These are phyloP conservation scores for Cephalophus harveyi DNA, from an alignment of 2,113 vertebrate genomes.

Conservation along the genomic window DNA sequence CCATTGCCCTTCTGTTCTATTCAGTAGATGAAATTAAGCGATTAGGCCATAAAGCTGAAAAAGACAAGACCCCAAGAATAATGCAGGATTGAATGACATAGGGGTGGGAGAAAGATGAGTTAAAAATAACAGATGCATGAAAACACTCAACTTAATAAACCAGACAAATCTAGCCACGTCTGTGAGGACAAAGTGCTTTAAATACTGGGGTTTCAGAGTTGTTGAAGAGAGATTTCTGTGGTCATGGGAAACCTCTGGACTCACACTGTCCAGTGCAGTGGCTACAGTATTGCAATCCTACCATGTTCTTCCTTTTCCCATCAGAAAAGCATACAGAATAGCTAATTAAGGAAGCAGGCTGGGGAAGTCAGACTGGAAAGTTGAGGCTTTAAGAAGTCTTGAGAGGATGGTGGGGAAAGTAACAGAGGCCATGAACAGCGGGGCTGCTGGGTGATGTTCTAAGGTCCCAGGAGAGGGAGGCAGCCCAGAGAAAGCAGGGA, in stretches of 20 bases:
- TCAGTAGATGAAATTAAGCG: neutral
- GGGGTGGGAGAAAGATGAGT: neutral
- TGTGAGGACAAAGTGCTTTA: neutral
- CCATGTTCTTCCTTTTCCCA: neutral
- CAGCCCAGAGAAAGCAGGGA: too few relatives aligned
- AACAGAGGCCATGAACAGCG: neutral
- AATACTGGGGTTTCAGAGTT: neutral
- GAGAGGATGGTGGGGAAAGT: neutral
- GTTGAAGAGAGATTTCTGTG: neutral
- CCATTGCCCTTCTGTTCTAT: neutral
- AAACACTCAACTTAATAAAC: neutral
- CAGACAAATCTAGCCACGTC: neutral
- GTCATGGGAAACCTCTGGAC: neutral
- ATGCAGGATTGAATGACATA: neutral
- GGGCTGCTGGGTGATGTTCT: neutral
- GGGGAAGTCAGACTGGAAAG: neutral
- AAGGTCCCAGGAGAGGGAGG: neutral
- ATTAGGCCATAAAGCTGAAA: neutral
- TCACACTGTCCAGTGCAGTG: rapidly evolving
- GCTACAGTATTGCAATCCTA: neutral
- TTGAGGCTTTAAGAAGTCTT: neutral
- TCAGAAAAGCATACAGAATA: neutral
- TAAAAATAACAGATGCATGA: neutral
- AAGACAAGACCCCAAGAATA: neutral
- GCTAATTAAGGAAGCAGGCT: neutral